Percentiles rank a stretch among this genome's conserved stretches.
Conservation (phyloP, 2,113 vertebrate species). For the Scophthalmus maximus region DNA sequence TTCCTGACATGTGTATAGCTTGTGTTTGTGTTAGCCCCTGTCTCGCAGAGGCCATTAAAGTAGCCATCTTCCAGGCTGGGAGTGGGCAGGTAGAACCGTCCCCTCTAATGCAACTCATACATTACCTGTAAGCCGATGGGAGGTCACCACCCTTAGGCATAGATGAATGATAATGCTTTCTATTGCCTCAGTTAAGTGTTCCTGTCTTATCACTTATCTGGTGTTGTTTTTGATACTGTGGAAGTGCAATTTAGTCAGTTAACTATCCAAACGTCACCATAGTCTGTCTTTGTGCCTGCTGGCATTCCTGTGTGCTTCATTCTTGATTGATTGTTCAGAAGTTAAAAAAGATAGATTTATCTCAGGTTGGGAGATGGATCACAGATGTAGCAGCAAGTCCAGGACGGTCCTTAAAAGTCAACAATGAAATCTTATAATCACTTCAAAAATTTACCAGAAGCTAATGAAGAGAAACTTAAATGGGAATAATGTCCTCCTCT, state of each 20-base stretch:
- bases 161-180: conserved; percentile 63
- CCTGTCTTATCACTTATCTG: conserved; percentile 54
- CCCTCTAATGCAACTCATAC: conserved; percentile 59
- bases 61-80: conserved; percentile 54
- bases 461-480: too few species aligned
- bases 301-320: conserved; percentile 10
- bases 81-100: conserved; percentile 59
- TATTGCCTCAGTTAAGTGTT: conserved; percentile 64
- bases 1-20: conserved; percentile 69
- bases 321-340: conserved; percentile 20
- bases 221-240: conserved; percentile 60
- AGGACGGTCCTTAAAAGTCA: too few species aligned
- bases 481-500: too few species aligned
- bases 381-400: background rate
- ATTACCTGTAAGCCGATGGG: conserved; percentile 65
- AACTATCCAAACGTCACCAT: conserved; percentile 5
- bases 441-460: too few species aligned
- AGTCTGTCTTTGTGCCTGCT: conserved; percentile 7
- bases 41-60: conserved; percentile 59
- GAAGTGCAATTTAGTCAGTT: conserved; percentile 48
- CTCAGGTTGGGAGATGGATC: too few species aligned
- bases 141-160: conserved; percentile 63
- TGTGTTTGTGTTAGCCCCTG: conserved; percentile 59
- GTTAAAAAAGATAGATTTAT: background rate
- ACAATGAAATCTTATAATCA: too few species aligned